Evolutionary conservation across 2,888 invertebrate species (phyloP), one percentile per base, ranked within the genome.

Genomic region (Troides helena): DNA sequence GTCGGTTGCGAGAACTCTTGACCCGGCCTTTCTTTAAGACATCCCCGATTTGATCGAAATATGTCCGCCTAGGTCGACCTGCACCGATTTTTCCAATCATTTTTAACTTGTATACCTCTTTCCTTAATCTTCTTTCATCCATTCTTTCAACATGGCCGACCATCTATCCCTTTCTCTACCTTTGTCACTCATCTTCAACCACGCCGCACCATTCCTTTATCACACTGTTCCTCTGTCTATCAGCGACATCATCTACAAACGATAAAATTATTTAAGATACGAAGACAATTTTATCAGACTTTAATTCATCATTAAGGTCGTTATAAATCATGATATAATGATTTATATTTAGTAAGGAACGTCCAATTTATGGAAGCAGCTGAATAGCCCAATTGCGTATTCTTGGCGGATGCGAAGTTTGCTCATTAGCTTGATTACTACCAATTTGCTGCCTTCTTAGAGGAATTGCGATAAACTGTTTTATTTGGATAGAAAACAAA

Each of bases 321-420:
- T 56, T 64, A 59, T 39, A 68, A 64, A 68, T 21, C 30, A 36
- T 30, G 30, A 36, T 62, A 39, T 62, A 62, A 62, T 59, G 17
- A 68, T 59, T 59, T 64, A 58, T 60, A 64, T 69, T 69, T 56
- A 57, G 58, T 58, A 69, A 62, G 39, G 58, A 57, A 66, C 66
- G n/a, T 62, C 62, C 62, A 53, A 62, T 70, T 66, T 53, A 66
- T n/a, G 58, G 39, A 59, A 58, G 58, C 62, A 62, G 53, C 70
- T 70, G 70, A 59, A 66, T 62, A 62, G 66, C 23, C 66, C 66
- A 66, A 62, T 70, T 70, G 66, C 70, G 70, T 70, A 70, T 70
- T 70, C 70, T 70, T 70, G 66, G 70, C 62, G 59, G 66, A 70
- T 66, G 66, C 70, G 66, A 66, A 70, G 70, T 66, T 70, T 70